phyloP scores from a whole-genome alignment of 1,140 invertebrate species.

The Diabrotica virgifera region DNA sequence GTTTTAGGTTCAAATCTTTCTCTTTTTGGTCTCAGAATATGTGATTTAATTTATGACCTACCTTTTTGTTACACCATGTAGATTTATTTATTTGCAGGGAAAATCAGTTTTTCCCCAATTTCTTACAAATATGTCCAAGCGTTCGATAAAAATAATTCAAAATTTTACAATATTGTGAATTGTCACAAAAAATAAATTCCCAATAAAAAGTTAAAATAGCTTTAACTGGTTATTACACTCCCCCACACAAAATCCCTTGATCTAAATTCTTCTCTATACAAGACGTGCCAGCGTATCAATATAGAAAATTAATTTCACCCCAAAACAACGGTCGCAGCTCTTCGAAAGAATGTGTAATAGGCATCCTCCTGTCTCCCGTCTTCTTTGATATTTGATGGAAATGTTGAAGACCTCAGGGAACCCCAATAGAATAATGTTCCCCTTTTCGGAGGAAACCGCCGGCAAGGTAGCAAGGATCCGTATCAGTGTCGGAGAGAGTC shows the following conservation, averaged over 20 bases:
- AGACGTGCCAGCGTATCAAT: background rate
- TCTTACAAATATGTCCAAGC: too few relatives aligned
- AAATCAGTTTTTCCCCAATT: too few relatives aligned
- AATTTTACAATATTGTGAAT: too few relatives aligned
- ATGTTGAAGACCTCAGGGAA: background rate
- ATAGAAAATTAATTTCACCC: slow-evolving; percentile 1
- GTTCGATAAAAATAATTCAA: too few relatives aligned
- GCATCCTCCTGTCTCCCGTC: background rate
- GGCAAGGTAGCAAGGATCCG: background rate
- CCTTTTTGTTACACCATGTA: too few relatives aligned
- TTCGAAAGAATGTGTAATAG: background rate
- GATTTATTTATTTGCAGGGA: too few relatives aligned
- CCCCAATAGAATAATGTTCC: background rate
- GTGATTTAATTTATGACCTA: too few relatives aligned
- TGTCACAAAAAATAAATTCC: too few relatives aligned
- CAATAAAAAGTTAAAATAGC: too few relatives aligned
- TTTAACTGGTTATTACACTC: too few relatives aligned
- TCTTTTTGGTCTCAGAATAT: too few relatives aligned
- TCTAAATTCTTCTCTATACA: slow-evolving; percentile 3
- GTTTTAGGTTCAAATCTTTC: too few relatives aligned
- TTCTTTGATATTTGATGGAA: slow-evolving; percentile 2
- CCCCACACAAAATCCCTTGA: background rate
- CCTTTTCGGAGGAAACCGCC: background rate
- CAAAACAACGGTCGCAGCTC: background rate
- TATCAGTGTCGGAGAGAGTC: background rate